Percentiles rank a stretch among this genome's conserved stretches.
Evolutionary conservation across 2,888 invertebrate species (phyloP).

Genomic region (Thereva nobilitata): DNA sequence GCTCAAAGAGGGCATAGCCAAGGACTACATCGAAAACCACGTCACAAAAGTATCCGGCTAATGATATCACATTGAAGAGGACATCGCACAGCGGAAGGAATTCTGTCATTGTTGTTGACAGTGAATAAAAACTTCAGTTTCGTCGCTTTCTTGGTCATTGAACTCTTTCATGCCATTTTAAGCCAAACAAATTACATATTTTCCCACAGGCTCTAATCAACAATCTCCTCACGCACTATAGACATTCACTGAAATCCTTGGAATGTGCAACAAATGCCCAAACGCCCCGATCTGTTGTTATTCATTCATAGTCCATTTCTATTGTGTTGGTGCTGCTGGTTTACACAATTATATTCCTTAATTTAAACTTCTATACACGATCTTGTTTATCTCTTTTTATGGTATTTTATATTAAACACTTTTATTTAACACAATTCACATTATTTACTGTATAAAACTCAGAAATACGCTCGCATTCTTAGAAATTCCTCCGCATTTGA

Average conservation of each 20-base stretch:
- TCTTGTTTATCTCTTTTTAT: too few relatives aligned
- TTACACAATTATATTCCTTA: too few relatives aligned
- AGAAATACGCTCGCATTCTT: not conserved
- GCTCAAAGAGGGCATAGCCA: slow-evolving; percentile 79
- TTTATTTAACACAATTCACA: too few relatives aligned
- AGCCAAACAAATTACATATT: slow-evolving; percentile 17
- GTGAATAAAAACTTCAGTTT: slow-evolving; percentile 25
- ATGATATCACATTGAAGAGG: slow-evolving; percentile 86
- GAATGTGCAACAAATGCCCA: too few relatives aligned
- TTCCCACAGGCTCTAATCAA: not conserved
- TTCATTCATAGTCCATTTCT: too few relatives aligned
- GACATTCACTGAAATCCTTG: too few relatives aligned
- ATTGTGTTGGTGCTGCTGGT: too few relatives aligned
- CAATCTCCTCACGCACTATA: not conserved
- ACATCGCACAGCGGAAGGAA: slow-evolving; percentile 90
- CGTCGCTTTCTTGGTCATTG: slow-evolving; percentile 40
- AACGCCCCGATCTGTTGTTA: too few relatives aligned
- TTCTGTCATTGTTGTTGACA: slow-evolving; percentile 66
- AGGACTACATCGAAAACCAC: slow-evolving; percentile 86
- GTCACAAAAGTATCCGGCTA: slow-evolving; percentile 89
- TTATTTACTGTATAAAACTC: too few relatives aligned
- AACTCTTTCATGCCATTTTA: slow-evolving; percentile 35
- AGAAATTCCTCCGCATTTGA: slow-evolving; percentile 22
- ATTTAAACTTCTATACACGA: too few relatives aligned
- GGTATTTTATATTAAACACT: too few relatives aligned